Conservation (phyloP, 2,888 invertebrate species). For the Dinocampus coccinellae region DNA sequence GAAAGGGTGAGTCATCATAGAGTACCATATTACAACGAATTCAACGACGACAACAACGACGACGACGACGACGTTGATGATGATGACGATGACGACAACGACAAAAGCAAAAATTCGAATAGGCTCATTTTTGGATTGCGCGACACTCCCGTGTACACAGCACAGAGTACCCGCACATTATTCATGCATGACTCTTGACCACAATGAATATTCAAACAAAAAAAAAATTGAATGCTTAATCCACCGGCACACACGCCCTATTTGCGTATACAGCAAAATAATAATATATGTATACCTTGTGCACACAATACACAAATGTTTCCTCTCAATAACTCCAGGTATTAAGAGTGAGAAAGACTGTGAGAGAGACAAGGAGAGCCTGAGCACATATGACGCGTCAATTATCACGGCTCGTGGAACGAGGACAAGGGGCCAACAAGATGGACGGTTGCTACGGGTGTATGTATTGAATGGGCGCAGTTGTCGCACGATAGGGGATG, state of each 20-base stretch:
- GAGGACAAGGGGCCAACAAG: constrained; percentile 64
- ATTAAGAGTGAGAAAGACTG: not conserved
- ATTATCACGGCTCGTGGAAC: constrained; percentile 57
- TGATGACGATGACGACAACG: constrained; percentile 37
- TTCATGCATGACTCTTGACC: not conserved
- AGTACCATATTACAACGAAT: constrained; percentile 31
- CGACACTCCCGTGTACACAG: constrained; percentile 14
- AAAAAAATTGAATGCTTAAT: not conserved
- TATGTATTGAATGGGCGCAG: constrained; percentile 45
- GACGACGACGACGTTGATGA: not conserved
- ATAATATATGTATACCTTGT: not conserved
- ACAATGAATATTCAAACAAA: not conserved
- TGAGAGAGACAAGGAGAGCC: constrained; percentile 11
- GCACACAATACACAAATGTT: not conserved
- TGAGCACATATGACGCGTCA: constrained; percentile 62
- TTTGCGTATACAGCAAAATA: not conserved
- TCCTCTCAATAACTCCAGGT: not conserved
- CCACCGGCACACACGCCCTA: not conserved
- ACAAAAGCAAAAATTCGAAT: constrained; percentile 38
- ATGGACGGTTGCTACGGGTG: constrained; percentile 58
- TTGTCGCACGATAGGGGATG: constrained; percentile 6
- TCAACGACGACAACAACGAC: constrained; percentile 33
- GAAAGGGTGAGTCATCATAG: constrained; percentile 59
- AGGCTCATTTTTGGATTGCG: not conserved
- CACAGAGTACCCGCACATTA: not conserved